These are phyloP conservation scores for Trichogramma dendrolimi DNA, from an alignment of 2,888 invertebrate species.

Conservation along the genomic window DNA sequence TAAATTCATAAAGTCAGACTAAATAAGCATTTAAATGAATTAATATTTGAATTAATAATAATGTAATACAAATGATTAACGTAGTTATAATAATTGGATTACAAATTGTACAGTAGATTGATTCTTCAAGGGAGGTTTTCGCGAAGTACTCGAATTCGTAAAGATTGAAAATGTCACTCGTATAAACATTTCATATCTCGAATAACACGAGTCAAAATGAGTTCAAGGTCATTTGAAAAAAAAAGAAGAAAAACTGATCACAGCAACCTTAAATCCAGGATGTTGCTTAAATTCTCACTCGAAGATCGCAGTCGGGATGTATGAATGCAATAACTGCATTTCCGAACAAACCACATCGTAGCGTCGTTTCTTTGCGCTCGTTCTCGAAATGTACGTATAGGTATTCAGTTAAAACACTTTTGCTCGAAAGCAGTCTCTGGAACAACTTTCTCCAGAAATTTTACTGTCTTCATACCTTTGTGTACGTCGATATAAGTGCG, in stretches of 20 bases:
- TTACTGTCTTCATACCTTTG: background rate
- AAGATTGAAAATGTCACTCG: background rate
- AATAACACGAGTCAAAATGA: constrained; percentile 3
- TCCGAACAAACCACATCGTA: background rate
- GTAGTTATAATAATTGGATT: background rate
- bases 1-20: no score
- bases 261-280: constrained; percentile 7
- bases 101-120: background rate
- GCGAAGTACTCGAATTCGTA: no score
- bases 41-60: background rate
- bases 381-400: no score
- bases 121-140: background rate
- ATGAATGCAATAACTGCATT: background rate
- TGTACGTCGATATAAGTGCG: no score
- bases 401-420: constrained; percentile 8
- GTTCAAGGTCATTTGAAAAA: constrained; percentile 16
- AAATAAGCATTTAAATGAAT: no score
- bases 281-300: constrained; percentile 8
- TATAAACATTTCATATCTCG: background rate
- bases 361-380: no score
- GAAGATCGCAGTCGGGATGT: background rate
- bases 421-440: constrained; percentile 6
- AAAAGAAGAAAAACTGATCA: background rate
- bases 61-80: background rate
- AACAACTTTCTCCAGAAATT: constrained; percentile 25